Conservation (phyloP, 1,140 invertebrate species). For the Ruditapes philippinarum region DNA sequence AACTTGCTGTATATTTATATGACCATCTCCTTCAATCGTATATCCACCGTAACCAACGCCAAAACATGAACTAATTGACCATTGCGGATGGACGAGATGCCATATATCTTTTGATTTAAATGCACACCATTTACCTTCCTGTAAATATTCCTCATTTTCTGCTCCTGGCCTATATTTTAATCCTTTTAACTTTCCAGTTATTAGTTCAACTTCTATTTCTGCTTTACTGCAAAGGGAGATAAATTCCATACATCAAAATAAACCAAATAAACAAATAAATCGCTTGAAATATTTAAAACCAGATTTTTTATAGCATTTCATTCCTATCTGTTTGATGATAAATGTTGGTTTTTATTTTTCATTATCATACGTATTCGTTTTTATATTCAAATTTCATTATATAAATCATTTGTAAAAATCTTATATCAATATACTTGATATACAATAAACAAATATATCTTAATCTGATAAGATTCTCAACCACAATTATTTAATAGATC, state of each 20-base stretch:
- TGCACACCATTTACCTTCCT: neutral
- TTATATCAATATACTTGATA: too few relatives aligned
- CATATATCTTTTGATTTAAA: neutral
- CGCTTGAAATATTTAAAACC: too few relatives aligned
- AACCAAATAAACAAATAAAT: too few relatives aligned
- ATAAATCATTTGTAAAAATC: too few relatives aligned
- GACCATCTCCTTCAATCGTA: neutral
- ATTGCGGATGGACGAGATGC: conserved; percentile 24
- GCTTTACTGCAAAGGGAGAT: neutral
- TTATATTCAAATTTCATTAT: too few relatives aligned
- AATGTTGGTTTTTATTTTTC: neutral
- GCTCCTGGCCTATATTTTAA: neutral
- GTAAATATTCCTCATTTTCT: neutral
- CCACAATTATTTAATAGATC: too few relatives aligned
- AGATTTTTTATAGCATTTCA: too few relatives aligned
- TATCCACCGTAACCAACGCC: neutral
- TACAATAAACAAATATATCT: too few relatives aligned
- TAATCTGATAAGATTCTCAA: too few relatives aligned
- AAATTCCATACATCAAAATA: too few relatives aligned
- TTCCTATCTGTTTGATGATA: neutral
- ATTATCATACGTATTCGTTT: neutral
- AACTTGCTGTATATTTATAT: neutral
- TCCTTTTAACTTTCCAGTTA: neutral
- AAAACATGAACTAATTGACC: neutral
- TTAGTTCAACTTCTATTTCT: neutral